Base-by-base conservation (phyloP, 2,888 invertebrate species). In the Orthosia gracilis region DNA sequence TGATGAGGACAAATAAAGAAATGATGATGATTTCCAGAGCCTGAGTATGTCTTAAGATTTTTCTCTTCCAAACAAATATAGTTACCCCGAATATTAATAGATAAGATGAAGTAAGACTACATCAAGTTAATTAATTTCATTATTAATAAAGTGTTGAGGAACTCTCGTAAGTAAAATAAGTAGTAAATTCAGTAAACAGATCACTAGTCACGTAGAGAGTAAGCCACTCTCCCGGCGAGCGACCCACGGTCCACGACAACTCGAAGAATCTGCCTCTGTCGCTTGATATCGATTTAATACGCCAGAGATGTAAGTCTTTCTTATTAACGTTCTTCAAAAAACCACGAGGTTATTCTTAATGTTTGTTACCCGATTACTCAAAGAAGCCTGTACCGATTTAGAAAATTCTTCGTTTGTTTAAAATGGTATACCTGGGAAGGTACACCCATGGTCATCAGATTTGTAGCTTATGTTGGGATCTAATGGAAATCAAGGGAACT, bases 191-290 rank as follows among this genome's bases (percentile, higher is more conserved):
- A 54, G 74, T 54, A 59, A 52, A n/a, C 21, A 54, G 4, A 7
- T 23, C 40, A 66, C 66, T 71, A 66, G 40, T 63, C 69, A 77
- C 72, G 62, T 62, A 54, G 31, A 31, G n/a, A 54, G 26, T 54
- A 50, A 62, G 57, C 50, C 77, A 69, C 65, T 63, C 9, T 69
- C 58, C 18, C 23, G n/a, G n/a, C 15, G 52, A 45, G 66, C 66
- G 49, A 23, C 47, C 73, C 15, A 21, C 71, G 40, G 40, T 40
- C 40, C 40, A 9, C 59, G 47, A 47, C 54, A 57, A 70, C 70
- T 57, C 26, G 26, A 70, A 70, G 80, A 74, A 70, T 70, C 59
- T 15, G 26, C 45, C 31, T 47, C 49, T 31, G 26, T 68, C 57
- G 47, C 21, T 40, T 17, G n/a, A n/a, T 23, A 40, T 23, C 47